Percentiles rank a stretch among this genome's conserved stretches.
Conservation (phyloP, 2,888 invertebrate species). For the Morpho achilles region DNA sequence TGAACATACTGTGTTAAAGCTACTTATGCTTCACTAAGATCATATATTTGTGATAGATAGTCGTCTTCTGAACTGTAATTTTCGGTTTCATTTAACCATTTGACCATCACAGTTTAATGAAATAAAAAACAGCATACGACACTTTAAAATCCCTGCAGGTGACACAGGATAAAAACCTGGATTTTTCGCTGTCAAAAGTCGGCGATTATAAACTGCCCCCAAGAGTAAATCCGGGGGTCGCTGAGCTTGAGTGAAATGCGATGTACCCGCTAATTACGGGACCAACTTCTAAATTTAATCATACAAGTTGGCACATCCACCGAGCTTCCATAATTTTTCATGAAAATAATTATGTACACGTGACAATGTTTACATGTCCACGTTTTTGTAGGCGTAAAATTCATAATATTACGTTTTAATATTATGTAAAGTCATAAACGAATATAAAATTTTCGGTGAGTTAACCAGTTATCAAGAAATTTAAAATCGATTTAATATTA, state of each 20-base stretch:
- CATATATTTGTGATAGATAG: too few species aligned
- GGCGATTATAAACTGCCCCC: slow-evolving; percentile 34
- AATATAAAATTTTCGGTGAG: too few species aligned
- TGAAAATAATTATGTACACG: slow-evolving; percentile 34
- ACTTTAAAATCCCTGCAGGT: slow-evolving; percentile 13
- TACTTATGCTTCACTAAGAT: too few species aligned
- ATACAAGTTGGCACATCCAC: slow-evolving; percentile 69
- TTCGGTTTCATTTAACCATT: too few species aligned
- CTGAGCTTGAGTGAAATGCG: slow-evolving; percentile 72
- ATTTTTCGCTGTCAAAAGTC: slow-evolving; percentile 32
- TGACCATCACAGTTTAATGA: background rate
- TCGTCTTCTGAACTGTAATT: too few species aligned
- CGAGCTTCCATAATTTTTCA: slow-evolving; percentile 67
- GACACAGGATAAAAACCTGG: slow-evolving; percentile 16
- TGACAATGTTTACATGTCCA: slow-evolving; percentile 21
- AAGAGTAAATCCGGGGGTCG: slow-evolving; percentile 37
- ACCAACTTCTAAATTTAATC: slow-evolving; percentile 77
- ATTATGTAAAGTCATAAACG: background rate
- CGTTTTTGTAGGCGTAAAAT: too few species aligned
- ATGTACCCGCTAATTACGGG: slow-evolving; percentile 70
- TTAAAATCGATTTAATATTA: too few species aligned
- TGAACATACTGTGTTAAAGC: too few species aligned
- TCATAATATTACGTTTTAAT: background rate
- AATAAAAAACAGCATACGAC: slow-evolving; percentile 4
- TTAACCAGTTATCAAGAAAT: too few species aligned